Percentiles rank a stretch among this genome's conserved stretches.
Conservation (phyloP, 1,140 invertebrate species). For the Macrobrachium nipponense region DNA sequence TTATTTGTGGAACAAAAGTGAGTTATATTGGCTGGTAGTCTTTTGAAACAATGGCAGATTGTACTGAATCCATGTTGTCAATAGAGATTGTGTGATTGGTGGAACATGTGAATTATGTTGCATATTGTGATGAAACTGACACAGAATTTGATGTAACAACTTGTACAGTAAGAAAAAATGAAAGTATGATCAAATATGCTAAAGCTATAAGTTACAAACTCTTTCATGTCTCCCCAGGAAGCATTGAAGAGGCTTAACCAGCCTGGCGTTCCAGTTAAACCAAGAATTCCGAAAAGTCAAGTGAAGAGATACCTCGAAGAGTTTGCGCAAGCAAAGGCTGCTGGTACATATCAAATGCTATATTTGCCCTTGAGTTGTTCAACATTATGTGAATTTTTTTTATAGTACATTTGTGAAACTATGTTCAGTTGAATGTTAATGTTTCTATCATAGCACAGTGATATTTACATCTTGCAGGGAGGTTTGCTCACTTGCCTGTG, state of each 20-base stretch:
- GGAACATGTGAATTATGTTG: too few relatives aligned
- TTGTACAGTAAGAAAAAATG: background rate
- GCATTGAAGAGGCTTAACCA: conserved; percentile 29
- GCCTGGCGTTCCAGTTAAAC: conserved; percentile 29
- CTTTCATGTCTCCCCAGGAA: conserved; percentile 15
- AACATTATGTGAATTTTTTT: too few relatives aligned
- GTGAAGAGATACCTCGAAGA: conserved; percentile 45
- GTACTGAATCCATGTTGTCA: too few relatives aligned
- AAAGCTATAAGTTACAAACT: background rate
- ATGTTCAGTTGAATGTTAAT: background rate
- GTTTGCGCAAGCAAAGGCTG: conserved; percentile 49
- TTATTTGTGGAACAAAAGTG: too few relatives aligned
- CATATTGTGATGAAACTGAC: too few relatives aligned
- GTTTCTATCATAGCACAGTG: background rate
- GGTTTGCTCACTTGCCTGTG: conserved; percentile 54
- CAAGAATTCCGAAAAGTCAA: conserved; percentile 36
- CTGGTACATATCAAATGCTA: conserved; percentile 9
- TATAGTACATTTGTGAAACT: background rate
- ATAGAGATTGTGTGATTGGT: too few relatives aligned
- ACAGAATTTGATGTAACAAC: too few relatives aligned
- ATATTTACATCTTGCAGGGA: conserved; percentile 30
- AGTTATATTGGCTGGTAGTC: too few relatives aligned
- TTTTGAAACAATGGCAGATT: too few relatives aligned
- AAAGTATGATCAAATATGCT: background rate
- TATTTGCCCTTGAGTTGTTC: background rate